phyloP scores from a whole-genome alignment of 2,113 vertebrate genomes.

The Saguinus imperator region DNA sequence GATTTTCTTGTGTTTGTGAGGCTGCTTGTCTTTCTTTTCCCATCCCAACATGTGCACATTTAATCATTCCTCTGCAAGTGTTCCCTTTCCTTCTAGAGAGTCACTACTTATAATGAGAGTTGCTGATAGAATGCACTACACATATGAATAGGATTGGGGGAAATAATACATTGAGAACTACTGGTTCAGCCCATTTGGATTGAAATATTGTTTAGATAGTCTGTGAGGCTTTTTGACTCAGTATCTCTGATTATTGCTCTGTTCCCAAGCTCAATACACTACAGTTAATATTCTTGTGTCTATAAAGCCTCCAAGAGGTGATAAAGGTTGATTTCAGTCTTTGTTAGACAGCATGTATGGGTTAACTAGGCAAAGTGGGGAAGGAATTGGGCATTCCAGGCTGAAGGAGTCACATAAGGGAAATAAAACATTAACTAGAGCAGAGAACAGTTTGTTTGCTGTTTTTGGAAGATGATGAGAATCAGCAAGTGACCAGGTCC shows the following conservation, averaged over 20 bases:
- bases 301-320: background rate
- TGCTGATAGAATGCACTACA: background rate
- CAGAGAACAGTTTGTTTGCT: background rate
- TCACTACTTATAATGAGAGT: background rate
- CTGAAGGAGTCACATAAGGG: background rate
- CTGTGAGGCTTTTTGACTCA: background rate
- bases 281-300: background rate
- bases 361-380: background rate
- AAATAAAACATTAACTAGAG: background rate
- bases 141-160: background rate
- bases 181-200: background rate
- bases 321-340: background rate
- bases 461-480: background rate
- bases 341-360: background rate
- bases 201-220: background rate
- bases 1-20: background rate
- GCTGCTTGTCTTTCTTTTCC: background rate
- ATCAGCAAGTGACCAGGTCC: background rate
- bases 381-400: background rate
- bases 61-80: background rate
- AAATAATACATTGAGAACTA: background rate
- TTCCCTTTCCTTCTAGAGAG: background rate
- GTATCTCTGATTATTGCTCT: background rate
- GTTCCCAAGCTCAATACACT: background rate
- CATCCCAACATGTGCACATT: background rate